phyloP scores from a whole-genome alignment of 2,888 invertebrate genomes.

The Cotesia congregata region DNA sequence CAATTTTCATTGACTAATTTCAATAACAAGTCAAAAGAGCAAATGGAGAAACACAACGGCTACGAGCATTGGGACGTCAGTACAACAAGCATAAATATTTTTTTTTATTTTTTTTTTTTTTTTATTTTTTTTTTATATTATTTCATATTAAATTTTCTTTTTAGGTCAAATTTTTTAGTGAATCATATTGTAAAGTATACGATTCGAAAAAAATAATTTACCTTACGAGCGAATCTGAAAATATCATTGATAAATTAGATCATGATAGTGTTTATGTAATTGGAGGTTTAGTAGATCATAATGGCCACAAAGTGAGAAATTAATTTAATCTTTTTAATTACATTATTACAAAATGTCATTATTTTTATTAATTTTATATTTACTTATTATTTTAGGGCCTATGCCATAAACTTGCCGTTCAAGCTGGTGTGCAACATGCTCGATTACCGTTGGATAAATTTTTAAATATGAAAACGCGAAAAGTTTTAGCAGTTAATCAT shows the following conservation, averaged over 20 bases:
- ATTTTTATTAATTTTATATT: constrained; percentile 22
- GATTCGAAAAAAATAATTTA: constrained; percentile 87
- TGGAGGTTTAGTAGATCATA: constrained; percentile 98
- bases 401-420: constrained; percentile 85
- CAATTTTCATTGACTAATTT: constrained; percentile 89
- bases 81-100: constrained; percentile 48
- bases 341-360: background rate
- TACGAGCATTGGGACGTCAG: constrained; percentile 94
- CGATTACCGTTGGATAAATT: constrained; percentile 91
- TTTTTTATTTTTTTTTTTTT: background rate
- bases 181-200: constrained; percentile 80
- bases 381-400: constrained; percentile 76
- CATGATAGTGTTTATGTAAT: constrained; percentile 90
- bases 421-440: constrained; percentile 84
- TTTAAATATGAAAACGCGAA: constrained; percentile 91
- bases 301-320: constrained; percentile 83
- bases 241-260: constrained; percentile 82
- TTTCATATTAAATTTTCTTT: constrained; percentile 45
- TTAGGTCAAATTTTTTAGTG: constrained; percentile 80
- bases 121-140: background rate
- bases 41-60: constrained; percentile 87
- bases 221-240: constrained; percentile 94
- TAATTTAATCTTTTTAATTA: background rate
- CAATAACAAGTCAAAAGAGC: constrained; percentile 79
- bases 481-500: constrained; percentile 96